These are phyloP conservation scores for Nyctalus aviator DNA, from an alignment of 2,797 vertebrate genomes.

Conservation along the genomic window DNA sequence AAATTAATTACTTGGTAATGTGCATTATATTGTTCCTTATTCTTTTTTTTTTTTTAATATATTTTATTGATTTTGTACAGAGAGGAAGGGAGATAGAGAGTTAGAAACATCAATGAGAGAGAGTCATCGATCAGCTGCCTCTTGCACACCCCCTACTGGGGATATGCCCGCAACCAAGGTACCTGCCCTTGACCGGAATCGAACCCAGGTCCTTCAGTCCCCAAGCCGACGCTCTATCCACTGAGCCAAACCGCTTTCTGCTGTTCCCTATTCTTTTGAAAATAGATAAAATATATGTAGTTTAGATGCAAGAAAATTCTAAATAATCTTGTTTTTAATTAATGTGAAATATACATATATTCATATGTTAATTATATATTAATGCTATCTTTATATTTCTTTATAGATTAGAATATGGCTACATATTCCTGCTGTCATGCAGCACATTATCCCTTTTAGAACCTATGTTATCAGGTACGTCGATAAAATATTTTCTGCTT, in stretches of 20 bases:
- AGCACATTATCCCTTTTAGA: slow-evolving; percentile 99
- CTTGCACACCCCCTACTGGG: too few relatives aligned
- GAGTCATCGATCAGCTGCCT: too few relatives aligned
- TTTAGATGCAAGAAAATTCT: slow-evolving; percentile 21
- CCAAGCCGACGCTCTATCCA: too few relatives aligned
- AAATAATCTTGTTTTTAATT: slow-evolving; percentile 56
- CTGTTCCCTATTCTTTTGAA: not conserved
- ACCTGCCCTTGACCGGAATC: too few relatives aligned
- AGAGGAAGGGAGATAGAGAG: too few relatives aligned
- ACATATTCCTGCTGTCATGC: slow-evolving; percentile 99
- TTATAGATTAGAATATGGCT: slow-evolving; percentile 96
- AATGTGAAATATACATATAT: not conserved
- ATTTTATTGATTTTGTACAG: too few relatives aligned
- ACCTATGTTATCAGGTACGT: slow-evolving; percentile 96
- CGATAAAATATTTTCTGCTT: slow-evolving; percentile 27
- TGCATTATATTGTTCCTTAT: slow-evolving; percentile 6
- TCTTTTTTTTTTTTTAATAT: too few relatives aligned
- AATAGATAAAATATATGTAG: not conserved
- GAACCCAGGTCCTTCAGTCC: not conserved
- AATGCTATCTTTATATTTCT: slow-evolving; percentile 81
- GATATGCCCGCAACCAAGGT: too few relatives aligned
- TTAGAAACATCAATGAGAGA: too few relatives aligned
- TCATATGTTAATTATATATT: slow-evolving; percentile 23
- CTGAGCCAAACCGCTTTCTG: too few relatives aligned
- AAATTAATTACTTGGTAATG: not conserved